A percentile compares a stretch with the other conserved stretches of the same genome.
Conservation (phyloP, 2,888 invertebrate genomes). For the Eudasyphora cyanicolor region DNA sequence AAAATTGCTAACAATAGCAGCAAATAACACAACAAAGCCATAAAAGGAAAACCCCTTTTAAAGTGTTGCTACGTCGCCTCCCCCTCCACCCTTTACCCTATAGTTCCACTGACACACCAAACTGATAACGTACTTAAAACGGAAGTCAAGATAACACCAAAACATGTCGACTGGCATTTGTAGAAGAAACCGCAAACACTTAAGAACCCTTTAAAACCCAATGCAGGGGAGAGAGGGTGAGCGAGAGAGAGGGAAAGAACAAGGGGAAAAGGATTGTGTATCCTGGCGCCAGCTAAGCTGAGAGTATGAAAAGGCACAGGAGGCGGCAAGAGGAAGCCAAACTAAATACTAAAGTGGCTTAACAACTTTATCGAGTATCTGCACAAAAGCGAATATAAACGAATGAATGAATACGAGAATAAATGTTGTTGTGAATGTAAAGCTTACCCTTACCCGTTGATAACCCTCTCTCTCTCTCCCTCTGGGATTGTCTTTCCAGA, state of each 20-base stretch:
- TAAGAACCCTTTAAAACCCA: conserved; percentile 1
- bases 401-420: background rate
- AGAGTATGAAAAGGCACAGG: background rate
- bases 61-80: background rate
- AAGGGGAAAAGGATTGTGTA: too few species aligned
- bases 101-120: too few species aligned
- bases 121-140: conserved; percentile 27
- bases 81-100: background rate
- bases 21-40: background rate
- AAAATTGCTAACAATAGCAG: background rate
- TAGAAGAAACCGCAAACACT: conserved; percentile 19
- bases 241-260: too few species aligned
- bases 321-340: conserved; percentile 43
- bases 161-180: conserved; percentile 16
- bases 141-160: conserved; percentile 53
- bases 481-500: too few species aligned
- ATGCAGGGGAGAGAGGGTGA: background rate
- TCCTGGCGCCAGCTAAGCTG: too few species aligned
- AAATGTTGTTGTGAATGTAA: background rate
- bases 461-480: background rate
- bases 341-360: conserved; percentile 61
- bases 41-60: background rate
- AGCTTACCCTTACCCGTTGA: too few species aligned
- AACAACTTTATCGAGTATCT: conserved; percentile 55
- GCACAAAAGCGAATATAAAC: conserved; percentile 25